These are phyloP conservation scores for Phylloscopus whistleri DNA, from an alignment of 2,113 vertebrate species.

Conservation along the genomic window DNA sequence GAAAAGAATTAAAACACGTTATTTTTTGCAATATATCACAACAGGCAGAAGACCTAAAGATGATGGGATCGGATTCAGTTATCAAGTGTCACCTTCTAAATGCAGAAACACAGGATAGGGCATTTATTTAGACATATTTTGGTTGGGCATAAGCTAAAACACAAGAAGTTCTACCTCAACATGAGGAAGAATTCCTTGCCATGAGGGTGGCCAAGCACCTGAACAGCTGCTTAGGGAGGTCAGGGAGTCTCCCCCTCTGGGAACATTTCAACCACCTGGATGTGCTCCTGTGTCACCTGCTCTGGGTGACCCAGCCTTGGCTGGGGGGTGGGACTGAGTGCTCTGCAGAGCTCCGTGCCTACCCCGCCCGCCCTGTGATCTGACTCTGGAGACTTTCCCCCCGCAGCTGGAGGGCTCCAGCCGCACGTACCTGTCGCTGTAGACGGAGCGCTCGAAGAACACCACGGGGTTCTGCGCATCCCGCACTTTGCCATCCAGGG, in stretches of 20 bases:
- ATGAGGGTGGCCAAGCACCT: neutral
- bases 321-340: neutral
- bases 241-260: neutral
- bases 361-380: accelerated
- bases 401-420: neutral
- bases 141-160: neutral
- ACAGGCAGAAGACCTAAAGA: neutral
- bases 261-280: neutral
- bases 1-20: neutral
- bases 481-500: conserved; percentile 73
- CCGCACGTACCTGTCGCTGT: conserved; percentile 87
- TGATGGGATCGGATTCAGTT: neutral
- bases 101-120: neutral
- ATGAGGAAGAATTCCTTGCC: neutral
- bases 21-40: neutral
- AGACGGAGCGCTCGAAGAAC: conserved; percentile 92
- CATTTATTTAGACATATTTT: neutral
- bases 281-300: accelerated
- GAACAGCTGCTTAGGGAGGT: neutral
- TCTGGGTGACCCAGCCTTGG: neutral
- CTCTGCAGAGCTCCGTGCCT: neutral
- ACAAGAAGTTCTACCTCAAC: neutral
- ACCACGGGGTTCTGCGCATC: conserved; percentile 80
- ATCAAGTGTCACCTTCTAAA: neutral
- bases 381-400: accelerated